Evolutionary conservation across 2,888 invertebrate genomes (phyloP), one percentile per base, ranked within the genome.

Genomic region (Luperina testacea): DNA sequence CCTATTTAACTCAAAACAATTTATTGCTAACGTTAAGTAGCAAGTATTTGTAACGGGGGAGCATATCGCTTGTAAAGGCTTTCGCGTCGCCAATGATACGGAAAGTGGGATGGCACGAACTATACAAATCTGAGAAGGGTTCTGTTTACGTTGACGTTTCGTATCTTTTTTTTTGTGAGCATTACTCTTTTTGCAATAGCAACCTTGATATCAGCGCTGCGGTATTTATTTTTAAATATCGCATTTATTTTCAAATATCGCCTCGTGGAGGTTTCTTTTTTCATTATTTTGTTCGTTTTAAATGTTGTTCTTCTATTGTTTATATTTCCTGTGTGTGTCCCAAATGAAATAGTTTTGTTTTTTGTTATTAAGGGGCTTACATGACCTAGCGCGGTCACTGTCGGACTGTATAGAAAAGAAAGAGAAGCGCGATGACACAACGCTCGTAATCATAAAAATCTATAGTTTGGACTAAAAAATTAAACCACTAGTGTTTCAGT

Each of bases 41-140:
- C 42, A 72, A 72, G 76, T 85, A 87, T 88, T 89, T 83, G 85
- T 87, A 87, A 70, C 64, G 32, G 80, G 83, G 80, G 81, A 81
- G 83, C 88, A 85, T 85, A 87, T 89, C 87, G 87, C 87, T 88
- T 86, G 89, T 86, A 87, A 88, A 89, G 82, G 85, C 85, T 84
- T 87, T 90, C 83, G 86, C 86, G 72, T 81, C 89, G 86, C 73
- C 89, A 89, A 89, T 89, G 87, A 88, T 72, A 85, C 87, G 91
- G 90, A 91, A 91, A 91, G 83, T 81, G 75, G 80, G 80, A 79
- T 81, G 80, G 82, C 20, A 74, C 77, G 84, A 84, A 81, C 81
- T 75, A 76, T 77, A 8, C 57, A 79, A 86, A 81, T 83, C 71
- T 74, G 61, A 27, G 51, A 45, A 48, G 82, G 90, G 88, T 88